Evolutionary conservation across 2,888 invertebrate genomes (phyloP).

Genomic region (Tiphia femorata): DNA sequence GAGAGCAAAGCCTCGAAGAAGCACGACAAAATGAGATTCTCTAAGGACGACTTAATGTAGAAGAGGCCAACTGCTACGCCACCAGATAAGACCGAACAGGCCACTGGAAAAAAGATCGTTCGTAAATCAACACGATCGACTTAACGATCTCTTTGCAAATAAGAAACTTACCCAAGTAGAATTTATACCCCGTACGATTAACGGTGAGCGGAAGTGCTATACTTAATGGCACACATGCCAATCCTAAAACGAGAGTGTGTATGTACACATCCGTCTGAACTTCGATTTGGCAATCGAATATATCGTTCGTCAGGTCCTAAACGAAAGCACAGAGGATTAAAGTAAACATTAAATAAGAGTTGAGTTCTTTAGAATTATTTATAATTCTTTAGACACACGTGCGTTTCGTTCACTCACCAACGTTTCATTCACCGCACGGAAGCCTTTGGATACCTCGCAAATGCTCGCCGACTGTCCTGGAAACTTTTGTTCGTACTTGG

Average conservation of each 20-base stretch:
- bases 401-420: neutral
- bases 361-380: neutral
- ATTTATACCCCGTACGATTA: conserved; percentile 82
- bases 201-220: conserved; percentile 82
- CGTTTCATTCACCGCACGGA: conserved; percentile 59
- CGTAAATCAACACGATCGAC: neutral
- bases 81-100: conserved; percentile 79
- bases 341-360: conserved; percentile 43
- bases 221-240: conserved; percentile 82
- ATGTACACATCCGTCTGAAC: conserved; percentile 77
- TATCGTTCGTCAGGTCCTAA: conserved; percentile 35
- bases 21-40: conserved; percentile 80
- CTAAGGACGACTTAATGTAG: conserved; percentile 77
- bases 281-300: conserved; percentile 72
- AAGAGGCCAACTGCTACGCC: conserved; percentile 79
- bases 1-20: conserved; percentile 83
- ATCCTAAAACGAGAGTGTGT: conserved; percentile 81
- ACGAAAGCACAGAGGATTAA: too few species aligned
- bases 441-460: conserved; percentile 73
- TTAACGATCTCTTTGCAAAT: neutral
- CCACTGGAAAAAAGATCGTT: conserved; percentile 70
- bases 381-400: too few species aligned
- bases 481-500: conserved; percentile 76
- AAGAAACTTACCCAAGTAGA: conserved; percentile 76
- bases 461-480: conserved; percentile 78